Base-by-base conservation (phyloP, 2,113 vertebrate species). In the Hippocampus guttulatus region DNA sequence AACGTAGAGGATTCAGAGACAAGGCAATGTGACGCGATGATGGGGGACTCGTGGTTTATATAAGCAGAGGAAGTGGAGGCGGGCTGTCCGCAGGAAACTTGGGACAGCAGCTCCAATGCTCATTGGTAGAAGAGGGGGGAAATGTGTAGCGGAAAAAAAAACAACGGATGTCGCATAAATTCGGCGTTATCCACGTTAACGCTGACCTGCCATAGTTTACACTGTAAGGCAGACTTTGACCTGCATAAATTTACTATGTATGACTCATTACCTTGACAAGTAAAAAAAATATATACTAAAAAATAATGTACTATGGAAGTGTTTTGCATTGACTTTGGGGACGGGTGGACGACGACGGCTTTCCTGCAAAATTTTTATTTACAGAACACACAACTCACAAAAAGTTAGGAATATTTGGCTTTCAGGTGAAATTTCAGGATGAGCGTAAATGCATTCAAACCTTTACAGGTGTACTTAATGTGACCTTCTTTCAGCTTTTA, bases 1-100 rank as follows among this genome's bases (percentile, higher is more conserved):
- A 86, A 92, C 86, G 90, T 85, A 86, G 75, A 91, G 87, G 91
- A 85, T 86, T 90, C 88, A 91, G 89, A 88, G 71, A 83, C 84
- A 90, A 89, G 85, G 85, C 77, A 90, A 85, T 90, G 73, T 93
- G 86, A 11, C 54, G 78, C 64, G 67, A 66, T 73, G 75, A 76
- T 68, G 79, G 33, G 64, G 79, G 87, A 84, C 88, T 69, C 82
- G 1, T 66, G 58, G 78, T 52, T 89, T 92, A 80, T 92, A 92
- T 90, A 91, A 81, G 79, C 74, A 83, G 85, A 76, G 68, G 54
- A 61, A 82, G 85, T 75, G 80, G 86, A 83, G 86, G 83, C 79
- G 67, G 90, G 30, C 10, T 27, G 11, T 12, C 49, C 10, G 81
- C 83, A 78, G 87, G 76, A 86, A 84, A 71, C 71, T 58, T 73